phyloP scores from a whole-genome alignment of 1,140 invertebrate species.

The Mactra quadrangularis region DNA sequence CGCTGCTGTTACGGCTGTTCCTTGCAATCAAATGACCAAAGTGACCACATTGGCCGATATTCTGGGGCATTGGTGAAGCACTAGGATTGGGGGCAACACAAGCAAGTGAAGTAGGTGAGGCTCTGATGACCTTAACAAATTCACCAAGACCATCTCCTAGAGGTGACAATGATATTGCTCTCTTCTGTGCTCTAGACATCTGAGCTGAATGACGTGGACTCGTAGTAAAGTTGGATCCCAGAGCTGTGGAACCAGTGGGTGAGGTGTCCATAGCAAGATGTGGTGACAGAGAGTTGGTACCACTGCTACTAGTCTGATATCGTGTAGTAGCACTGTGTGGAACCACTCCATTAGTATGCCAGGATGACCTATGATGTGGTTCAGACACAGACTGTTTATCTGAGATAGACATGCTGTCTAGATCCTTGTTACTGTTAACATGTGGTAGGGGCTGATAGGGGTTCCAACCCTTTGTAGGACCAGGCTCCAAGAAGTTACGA shows the following conservation, averaged over 20 bases:
- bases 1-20: slow-evolving; percentile 71
- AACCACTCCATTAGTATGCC: slow-evolving; percentile 62
- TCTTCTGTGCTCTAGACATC: slow-evolving; percentile 86
- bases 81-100: slow-evolving; percentile 90
- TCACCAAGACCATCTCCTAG: slow-evolving; percentile 96
- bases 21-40: slow-evolving; percentile 96
- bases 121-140: slow-evolving; percentile 96
- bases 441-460: slow-evolving; percentile 73
- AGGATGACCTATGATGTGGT: slow-evolving; percentile 58
- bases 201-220: slow-evolving; percentile 81
- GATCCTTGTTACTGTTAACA: slow-evolving; percentile 60
- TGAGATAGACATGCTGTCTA: slow-evolving; percentile 61
- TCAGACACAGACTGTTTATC: slow-evolving; percentile 65
- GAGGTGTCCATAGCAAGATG: slow-evolving; percentile 76
- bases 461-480: slow-evolving; percentile 73
- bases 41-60: slow-evolving; percentile 85
- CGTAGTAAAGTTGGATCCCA: slow-evolving; percentile 72
- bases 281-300: slow-evolving; percentile 78
- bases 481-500: slow-evolving; percentile 78
- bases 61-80: slow-evolving; percentile 73
- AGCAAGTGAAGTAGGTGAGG: slow-evolving; percentile 97
- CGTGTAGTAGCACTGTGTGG: slow-evolving; percentile 60
- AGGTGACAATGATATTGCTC: slow-evolving; percentile 96
- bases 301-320: slow-evolving; percentile 65
- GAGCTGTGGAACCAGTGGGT: slow-evolving; percentile 70